Base-by-base conservation (phyloP, 2,113 vertebrate genomes). In the Oostethus manadensis region DNA sequence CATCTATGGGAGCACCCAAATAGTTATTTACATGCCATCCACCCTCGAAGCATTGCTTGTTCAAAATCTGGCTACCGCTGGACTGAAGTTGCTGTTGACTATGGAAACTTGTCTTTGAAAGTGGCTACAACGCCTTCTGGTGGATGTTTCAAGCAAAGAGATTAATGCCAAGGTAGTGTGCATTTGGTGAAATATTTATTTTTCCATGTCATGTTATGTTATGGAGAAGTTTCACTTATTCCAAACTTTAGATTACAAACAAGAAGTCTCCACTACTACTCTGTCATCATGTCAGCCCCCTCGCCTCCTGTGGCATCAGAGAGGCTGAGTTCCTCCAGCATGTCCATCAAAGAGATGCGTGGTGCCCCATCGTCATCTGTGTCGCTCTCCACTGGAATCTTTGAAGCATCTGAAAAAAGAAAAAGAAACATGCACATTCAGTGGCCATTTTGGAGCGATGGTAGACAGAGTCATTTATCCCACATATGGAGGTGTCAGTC, bases 271-370 rank as follows among this genome's bases (percentile, higher is more conserved):
- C 10, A 7, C 5, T 7, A 14, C 48, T 80, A 88, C 0, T 90
- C 87, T 0, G 82, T 90, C 92, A 98, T 90, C 96, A 98, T 99
- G 57, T 88, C 87, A 1, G 93, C 92, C 26, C 94, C 97, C 46
- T 94, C 94, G 70, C 79, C 94, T 48, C 95, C 96, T 1, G 96
- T 98, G 56, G 95, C 94, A 13, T 98, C 96, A 1, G 82, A 51
- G 1, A 94, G 92, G 76, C 91, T 93, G 54, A 99, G 92, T 80
- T 98, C 97, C 66, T 99, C 96, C 68, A 99, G 77, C 97, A 99
- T 98, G 76, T 99, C 97, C 38, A 88, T 81, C 84, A 98, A 86
- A 47, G 94, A 96, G 79, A 98, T 91, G 22, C 88, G 66, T 4
- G 97, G 97, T 2, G 93, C 90, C 15, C 91, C 94, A 10, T 98